These are phyloP conservation scores for Paraplagusia blochii DNA, from an alignment of 2,113 vertebrate genomes.

Conservation along the genomic window DNA sequence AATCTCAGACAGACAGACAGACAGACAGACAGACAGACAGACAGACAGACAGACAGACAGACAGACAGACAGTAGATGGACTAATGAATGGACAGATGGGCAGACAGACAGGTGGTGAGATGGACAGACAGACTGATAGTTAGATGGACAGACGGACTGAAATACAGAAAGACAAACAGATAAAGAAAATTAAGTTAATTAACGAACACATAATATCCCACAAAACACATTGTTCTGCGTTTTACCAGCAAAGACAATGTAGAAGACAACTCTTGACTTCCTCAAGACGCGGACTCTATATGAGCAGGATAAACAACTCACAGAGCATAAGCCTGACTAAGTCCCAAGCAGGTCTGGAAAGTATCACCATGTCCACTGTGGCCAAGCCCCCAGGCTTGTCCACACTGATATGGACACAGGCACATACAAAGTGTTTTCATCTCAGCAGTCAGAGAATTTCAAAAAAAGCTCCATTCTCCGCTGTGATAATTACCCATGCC, in stretches of 20 bases:
- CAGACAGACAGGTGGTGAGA: too few relatives aligned
- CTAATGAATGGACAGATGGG: too few relatives aligned
- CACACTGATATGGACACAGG: slow-evolving; percentile 24
- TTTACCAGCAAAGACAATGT: neutral
- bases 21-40: too few relatives aligned
- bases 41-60: too few relatives aligned
- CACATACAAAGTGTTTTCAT: slow-evolving; percentile 44
- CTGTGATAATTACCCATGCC: slow-evolving; percentile 78
- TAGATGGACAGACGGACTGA: too few relatives aligned
- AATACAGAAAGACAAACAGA: too few relatives aligned
- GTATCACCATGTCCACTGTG: slow-evolving; percentile 17
- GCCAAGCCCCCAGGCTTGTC: slow-evolving; percentile 2
- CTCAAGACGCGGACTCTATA: slow-evolving; percentile 10
- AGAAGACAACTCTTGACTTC: slow-evolving; percentile 4
- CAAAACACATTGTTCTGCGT: too few relatives aligned
- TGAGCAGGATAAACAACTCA: slow-evolving; percentile 13
- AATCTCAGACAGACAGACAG: too few relatives aligned
- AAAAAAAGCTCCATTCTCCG: slow-evolving; percentile 65
- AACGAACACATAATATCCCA: too few relatives aligned
- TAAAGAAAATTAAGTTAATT: too few relatives aligned
- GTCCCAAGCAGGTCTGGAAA: slow-evolving; percentile 17
- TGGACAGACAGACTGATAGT: too few relatives aligned
- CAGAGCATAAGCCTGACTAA: slow-evolving; percentile 9
- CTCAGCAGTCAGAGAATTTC: slow-evolving; percentile 62
- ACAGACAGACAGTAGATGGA: too few relatives aligned